Evolutionary conservation across 2,797 vertebrate species (phyloP), one percentile per base, ranked within the genome.

Genomic region (Poeciliopsis gracilis): DNA sequence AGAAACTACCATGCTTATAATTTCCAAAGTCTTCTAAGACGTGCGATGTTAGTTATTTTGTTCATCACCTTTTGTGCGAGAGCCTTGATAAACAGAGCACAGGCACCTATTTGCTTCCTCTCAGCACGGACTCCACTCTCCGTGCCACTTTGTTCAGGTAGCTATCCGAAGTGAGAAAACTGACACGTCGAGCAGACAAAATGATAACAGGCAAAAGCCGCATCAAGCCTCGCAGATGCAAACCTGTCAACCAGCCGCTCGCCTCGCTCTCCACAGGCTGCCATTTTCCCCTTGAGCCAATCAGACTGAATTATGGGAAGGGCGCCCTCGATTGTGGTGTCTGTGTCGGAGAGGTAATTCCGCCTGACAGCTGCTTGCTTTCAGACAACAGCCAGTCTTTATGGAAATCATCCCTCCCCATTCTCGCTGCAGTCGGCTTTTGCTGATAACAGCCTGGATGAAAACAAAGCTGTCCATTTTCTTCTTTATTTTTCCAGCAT

Each of bases 241-340:
- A 90, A 92, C 89, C 92, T 93, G 93, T 94, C 94, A 94, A 87
- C 33, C 87, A 81, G 88, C 80, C 83, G 84, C 91, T 90, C 90
- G 91, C 90, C 89, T 92, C 91, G 67, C 92, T 92, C 94, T 90
- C 91, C 82, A 70, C 91, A 88, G 91, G 90, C 92, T 93, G 92
- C 93, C 91, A 94, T 95, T 94, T 95, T 92, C 93, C 93, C 93
- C 93, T 94, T 94, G 91, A 95, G 94, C 93, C 94, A 95, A 95
- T 95, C 94, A 95, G 91, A 93, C 90, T 94, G 93, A 94, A 94
- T 94, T 94, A 94, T 93, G 91, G 94, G 92, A 92, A 93, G 93
- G 93, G 91, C 89, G 88, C 92, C 93, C 93, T 94, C 90, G 90
- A 94, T 94, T 91, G 94, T 90, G 91, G 94, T 94, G 93, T 93